Evolutionary conservation across 1,140 invertebrate species (phyloP), one percentile per base, ranked within the genome.

Genomic region (Oedothorax gibbosus): DNA sequence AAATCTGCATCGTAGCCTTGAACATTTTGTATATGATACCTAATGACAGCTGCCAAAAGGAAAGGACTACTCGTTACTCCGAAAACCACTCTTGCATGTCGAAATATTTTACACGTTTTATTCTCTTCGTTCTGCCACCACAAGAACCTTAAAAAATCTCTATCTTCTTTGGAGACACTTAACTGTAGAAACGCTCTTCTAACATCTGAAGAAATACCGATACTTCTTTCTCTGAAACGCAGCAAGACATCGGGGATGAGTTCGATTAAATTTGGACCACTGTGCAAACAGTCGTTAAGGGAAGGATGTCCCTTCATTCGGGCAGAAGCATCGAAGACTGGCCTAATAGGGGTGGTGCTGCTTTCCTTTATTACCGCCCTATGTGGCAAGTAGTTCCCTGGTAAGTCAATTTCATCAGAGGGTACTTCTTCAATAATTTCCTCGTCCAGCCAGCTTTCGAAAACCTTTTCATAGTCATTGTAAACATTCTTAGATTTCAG

Each of bases 161-260:
- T 50, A 20, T 82, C 80, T 73, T 71, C n/a, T 14, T 21, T 18
- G 0, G 21, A 2, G 9, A 82, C 56, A 20, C 56, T 62, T 18
- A 82, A 35, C 62, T 82, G 68, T 72, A 72, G 64, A 82, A 82
- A 73, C 0, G 49, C 68, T 9, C 64, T 71, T 72, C 64, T 14
- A n/a, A 71, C 64, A 21, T 82, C 80, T 15, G 14, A 35, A 35
- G 35, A 35, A 35, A 35, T 35, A 35, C 35, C 35, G 5, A 35
- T 35, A 35, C 35, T 35, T 35, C 35, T 62, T 15, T 64, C 10
- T 35, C 76, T 65, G 9, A 56, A 54, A 12, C 57, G 11, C 20
- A 64, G 35, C 21, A 78, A 18, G 14, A 65, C 18, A 69, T 62
- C 21, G 4, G 21, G 53, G 35, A 68, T 69, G 0, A 69, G 51